A percentile compares a stretch with the other conserved stretches of the same genome.
Evolutionary conservation across 2,113 vertebrate genomes (phyloP).

Genomic region (Acrocephalus arundinaceus): DNA sequence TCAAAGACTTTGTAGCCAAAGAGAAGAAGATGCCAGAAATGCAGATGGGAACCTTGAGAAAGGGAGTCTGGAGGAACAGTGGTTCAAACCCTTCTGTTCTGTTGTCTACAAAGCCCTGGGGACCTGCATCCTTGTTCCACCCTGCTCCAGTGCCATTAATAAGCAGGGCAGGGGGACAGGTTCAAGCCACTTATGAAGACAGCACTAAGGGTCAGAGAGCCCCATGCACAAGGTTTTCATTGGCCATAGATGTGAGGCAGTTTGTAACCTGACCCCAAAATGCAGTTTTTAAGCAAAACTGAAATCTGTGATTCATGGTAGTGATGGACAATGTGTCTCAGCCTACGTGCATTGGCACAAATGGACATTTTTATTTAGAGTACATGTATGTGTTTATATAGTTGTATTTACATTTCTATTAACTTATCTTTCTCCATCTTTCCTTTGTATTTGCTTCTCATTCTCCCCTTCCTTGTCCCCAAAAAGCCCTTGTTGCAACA

Average conservation of each 20-base stretch:
- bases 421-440: background rate
- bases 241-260: background rate
- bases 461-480: background rate
- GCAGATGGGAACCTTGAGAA: background rate
- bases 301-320: background rate
- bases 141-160: background rate
- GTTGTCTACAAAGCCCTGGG: background rate
- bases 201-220: background rate
- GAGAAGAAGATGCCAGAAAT: background rate
- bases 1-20: background rate
- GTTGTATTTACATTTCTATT: background rate
- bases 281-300: background rate
- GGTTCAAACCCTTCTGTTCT: background rate
- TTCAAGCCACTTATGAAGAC: background rate
- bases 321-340: background rate
- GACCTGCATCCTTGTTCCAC: background rate
- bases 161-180: background rate
- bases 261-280: background rate
- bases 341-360: background rate
- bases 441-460: background rate
- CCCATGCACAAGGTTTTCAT: background rate
- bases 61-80: background rate
- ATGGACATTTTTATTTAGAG: background rate
- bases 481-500: background rate
- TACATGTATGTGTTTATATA: rapidly evolving